These are phyloP conservation scores for Lasioglossum oenotherae DNA, from an alignment of 2,888 invertebrate genomes.

Conservation along the genomic window DNA sequence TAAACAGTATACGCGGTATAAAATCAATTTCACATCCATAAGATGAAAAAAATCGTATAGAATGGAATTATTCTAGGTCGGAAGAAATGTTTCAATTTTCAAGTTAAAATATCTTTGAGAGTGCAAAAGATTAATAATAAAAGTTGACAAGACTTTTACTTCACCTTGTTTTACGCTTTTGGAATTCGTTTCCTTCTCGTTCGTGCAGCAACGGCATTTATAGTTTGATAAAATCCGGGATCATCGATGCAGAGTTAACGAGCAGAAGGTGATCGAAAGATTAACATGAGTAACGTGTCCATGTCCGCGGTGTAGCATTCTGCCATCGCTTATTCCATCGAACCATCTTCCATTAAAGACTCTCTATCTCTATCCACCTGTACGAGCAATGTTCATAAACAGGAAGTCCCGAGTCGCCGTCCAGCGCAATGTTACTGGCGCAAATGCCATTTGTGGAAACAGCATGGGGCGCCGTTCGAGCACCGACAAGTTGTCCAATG, in stretches of 20 bases:
- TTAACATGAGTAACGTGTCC: neutral
- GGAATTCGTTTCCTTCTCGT: neutral
- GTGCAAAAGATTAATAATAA: too few species aligned
- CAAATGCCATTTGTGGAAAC: conserved; percentile 56
- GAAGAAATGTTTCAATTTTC: too few species aligned
- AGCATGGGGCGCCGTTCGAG: conserved; percentile 61
- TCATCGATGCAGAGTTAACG: neutral
- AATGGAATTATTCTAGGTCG: too few species aligned
- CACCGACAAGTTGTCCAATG: conserved; percentile 60
- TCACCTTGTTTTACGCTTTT: neutral
- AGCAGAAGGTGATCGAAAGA: neutral
- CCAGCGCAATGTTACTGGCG: conserved; percentile 47
- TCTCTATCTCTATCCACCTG: conserved; percentile 58
- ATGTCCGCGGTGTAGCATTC: neutral
- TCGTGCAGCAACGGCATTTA: neutral
- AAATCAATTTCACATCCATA: too few species aligned
- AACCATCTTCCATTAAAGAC: conserved; percentile 25
- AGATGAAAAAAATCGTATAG: too few species aligned
- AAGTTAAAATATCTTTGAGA: too few species aligned
- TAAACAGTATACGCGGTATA: too few species aligned
- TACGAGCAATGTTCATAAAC: conserved; percentile 47
- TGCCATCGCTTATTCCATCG: conserved; percentile 41
- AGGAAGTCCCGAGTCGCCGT: conserved; percentile 51
- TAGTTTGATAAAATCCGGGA: neutral
- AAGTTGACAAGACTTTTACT: too few species aligned